These are phyloP conservation scores for Andrena minutula DNA, from an alignment of 2,888 invertebrate species.

Conservation along the genomic window DNA sequence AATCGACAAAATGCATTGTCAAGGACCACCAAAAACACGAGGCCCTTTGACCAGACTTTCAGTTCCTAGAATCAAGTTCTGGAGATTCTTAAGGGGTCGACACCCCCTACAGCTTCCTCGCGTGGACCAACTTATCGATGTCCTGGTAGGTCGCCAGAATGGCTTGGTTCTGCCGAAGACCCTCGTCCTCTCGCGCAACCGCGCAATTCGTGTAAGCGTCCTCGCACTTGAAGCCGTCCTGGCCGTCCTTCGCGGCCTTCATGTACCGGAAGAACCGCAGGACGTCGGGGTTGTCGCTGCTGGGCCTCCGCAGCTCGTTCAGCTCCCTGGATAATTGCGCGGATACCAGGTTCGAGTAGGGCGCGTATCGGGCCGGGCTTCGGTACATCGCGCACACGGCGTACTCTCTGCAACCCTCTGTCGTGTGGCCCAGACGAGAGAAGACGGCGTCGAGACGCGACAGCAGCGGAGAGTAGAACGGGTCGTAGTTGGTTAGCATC, in stretches of 20 bases:
- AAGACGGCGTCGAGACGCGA: constrained; percentile 94
- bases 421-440: constrained; percentile 88
- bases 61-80: not conserved
- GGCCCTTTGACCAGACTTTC: constrained; percentile 11
- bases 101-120: constrained; percentile 87
- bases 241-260: constrained; percentile 95
- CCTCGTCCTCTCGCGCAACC: constrained; percentile 87
- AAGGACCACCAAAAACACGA: not conserved
- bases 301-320: constrained; percentile 93
- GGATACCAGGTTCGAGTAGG: constrained; percentile 95
- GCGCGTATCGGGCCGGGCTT: constrained; percentile 95
- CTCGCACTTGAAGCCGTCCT: constrained; percentile 92
- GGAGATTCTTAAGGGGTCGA: not conserved
- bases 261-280: constrained; percentile 95
- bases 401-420: constrained; percentile 91
- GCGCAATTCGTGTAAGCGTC: constrained; percentile 89
- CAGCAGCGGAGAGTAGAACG: constrained; percentile 94
- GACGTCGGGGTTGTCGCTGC: constrained; percentile 94
- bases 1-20: not conserved
- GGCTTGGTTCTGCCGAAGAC: constrained; percentile 88
- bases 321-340: constrained; percentile 95
- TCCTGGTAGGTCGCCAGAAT: constrained; percentile 95
- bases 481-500: constrained; percentile 94
- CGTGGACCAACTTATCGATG: constrained; percentile 94
- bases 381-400: constrained; percentile 95